Base-by-base conservation (phyloP, 2,797 vertebrate species). In the Schizopygopsis pylzovi region DNA sequence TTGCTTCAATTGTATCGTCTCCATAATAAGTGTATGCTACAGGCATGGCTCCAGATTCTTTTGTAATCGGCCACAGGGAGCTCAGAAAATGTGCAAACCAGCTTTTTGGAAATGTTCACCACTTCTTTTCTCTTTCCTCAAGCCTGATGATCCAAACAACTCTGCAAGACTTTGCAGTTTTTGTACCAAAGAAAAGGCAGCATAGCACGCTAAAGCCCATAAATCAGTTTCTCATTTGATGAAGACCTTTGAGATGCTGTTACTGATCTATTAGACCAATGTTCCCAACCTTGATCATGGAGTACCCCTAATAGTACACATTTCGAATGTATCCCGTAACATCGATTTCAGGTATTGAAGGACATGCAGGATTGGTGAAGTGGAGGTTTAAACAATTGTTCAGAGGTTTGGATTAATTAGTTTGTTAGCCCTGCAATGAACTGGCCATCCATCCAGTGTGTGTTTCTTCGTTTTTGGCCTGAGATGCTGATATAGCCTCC, bases 111-210 rank as follows among this genome's bases (percentile, higher is more conserved):
- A 25, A 80, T 37, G 16, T 49, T 67, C 10, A 49, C 5, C 11
- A 3, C 56, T 41, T 63, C 16, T 49, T 65, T 11, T 22, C 5
- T 33, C 20, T 43, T n/a, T 37, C 18, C 25, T 45, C 22, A 25
- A 72, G 22, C 70, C 41, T 72, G 41, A 45, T 16, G 22, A 47
- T 73, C n/a, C 6, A 1, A 25, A 15, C 33, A 47, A 1, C 43
- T 28, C 43, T 47, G 71, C 70, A 25, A 45, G 13, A 15, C n/a
- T 1, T 72, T 72, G 12, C 22, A 71, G 20, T 16, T 47, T 12
- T 72, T 72, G n/a, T 47, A 73, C 43, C 71, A 47, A 73, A 71
- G 37, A 71, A 71, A 72, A n/a, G 22, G 43, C 70, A 45, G 7
- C 6, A 1, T 7, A 8, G 22, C 12, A 72, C 12, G 3, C 1